Evolutionary conservation across 2,113 vertebrate genomes (phyloP), one percentile per base, ranked within the genome.

Genomic region (Candoia aspera): DNA sequence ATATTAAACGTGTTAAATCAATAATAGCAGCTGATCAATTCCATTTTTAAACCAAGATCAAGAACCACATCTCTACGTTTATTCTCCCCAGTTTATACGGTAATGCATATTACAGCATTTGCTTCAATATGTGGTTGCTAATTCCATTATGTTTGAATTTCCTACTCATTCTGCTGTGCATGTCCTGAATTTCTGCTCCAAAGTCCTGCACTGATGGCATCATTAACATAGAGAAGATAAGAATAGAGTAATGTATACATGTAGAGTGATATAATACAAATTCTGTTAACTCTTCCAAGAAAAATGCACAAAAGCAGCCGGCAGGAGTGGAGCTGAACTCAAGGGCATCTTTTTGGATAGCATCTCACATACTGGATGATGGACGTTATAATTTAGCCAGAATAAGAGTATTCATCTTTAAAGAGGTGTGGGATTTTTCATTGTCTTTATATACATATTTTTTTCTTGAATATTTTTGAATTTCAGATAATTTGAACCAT

Each of bases 401-500:
- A 60, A 62, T 84, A 60, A 92, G 54, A 89, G 49, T 37, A 26
- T 73, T 91, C 24, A 17, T 29, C 46, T 29, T 54, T 85, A 37
- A 91, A 3, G 13, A 37, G 53, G 10, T 46, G 4, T 53, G 60
- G 46, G 15, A 62, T 49, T 62, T 59, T 92, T 89, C 84, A 59
- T 85, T 92, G 89, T 79, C 54, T 90, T 93, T 60, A 94, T 93
- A 95, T 93, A 93, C 87, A 60, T 88, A 95, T 93, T 62, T 88
- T 92, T 92, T 95, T 88, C 17, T 6, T 92, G 95, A 91, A 90
- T 90, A 68, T 91, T 94, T 92, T 92, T 85, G 33, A 94, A 92
- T 94, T 95, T 90, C 64, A 55, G 17, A 62, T n/a, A 94, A 94
- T 62, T 92, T 95, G 86, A 95, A 96, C 86, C n/a, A 94, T 94